Conservation (phyloP, 2,888 invertebrate genomes). For the Drosophila seclusa region DNA sequence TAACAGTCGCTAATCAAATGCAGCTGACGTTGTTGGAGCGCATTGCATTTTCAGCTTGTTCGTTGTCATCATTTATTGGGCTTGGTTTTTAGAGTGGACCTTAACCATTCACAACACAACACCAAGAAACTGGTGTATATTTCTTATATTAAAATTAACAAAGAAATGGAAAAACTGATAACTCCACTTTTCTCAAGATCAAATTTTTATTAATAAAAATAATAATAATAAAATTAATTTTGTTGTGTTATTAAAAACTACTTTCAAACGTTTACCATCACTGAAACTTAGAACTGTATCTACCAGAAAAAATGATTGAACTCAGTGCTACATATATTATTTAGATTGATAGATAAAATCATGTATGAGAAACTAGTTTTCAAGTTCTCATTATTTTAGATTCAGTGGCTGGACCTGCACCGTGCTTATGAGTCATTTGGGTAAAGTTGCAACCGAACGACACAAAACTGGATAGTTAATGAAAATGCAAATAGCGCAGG, state of each 20-base stretch:
- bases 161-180: background rate
- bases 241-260: background rate
- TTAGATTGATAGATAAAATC: background rate
- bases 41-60: conserved; percentile 14
- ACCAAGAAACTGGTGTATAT: background rate
- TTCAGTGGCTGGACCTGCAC: conserved; percentile 43
- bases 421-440: conserved; percentile 76
- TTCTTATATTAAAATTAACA: background rate
- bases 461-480: conserved; percentile 46
- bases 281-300: background rate
- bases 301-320: background rate
- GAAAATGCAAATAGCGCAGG: conserved; percentile 42
- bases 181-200: background rate
- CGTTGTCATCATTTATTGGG: conserved; percentile 19
- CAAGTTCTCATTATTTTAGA: conserved; percentile 30
- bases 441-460: conserved; percentile 54
- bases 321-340: background rate
- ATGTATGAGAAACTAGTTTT: background rate
- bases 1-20: conserved; percentile 70
- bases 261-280: background rate
- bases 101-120: background rate
- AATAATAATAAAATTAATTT: background rate
- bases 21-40: conserved; percentile 64
- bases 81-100: conserved; percentile 51
- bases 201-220: background rate